Percentiles rank a stretch among this genome's conserved stretches.
These are phyloP conservation scores for Schizopygopsis malacanthus DNA, from an alignment of 2,797 vertebrate genomes.

Conservation along the genomic window DNA sequence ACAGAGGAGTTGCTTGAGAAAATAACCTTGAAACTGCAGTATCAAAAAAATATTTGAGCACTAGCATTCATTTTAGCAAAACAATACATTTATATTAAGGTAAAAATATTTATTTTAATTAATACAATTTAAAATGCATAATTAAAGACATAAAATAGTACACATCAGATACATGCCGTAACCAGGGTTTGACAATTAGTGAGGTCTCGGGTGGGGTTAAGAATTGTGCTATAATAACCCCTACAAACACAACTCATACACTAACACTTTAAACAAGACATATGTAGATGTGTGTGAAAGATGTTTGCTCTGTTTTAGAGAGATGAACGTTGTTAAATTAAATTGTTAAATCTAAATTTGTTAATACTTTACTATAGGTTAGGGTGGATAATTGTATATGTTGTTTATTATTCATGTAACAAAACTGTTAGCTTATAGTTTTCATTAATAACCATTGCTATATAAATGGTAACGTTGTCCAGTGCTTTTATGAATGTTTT, in stretches of 20 bases:
- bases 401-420: not conserved
- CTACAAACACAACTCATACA: too few relatives aligned
- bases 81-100: not conserved
- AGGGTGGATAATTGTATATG: not conserved
- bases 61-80: conserved; percentile 2
- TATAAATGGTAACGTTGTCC: not conserved
- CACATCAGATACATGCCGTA: not conserved
- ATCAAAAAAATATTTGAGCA: not conserved
- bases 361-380: not conserved
- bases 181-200: too few relatives aligned
- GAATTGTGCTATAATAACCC: too few relatives aligned
- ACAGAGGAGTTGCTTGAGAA: conserved; percentile 3
- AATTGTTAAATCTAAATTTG: too few relatives aligned
- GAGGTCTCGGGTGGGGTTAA: too few relatives aligned
- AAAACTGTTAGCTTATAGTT: not conserved
- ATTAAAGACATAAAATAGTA: not conserved
- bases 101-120: not conserved
- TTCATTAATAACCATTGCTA: not conserved
- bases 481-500: not conserved
- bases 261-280: too few relatives aligned
- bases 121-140: not conserved
- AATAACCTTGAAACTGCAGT: conserved; percentile 5
- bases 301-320: too few relatives aligned
- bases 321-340: too few relatives aligned
- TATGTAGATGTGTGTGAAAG: too few relatives aligned